Evolutionary conservation across 1,140 invertebrate species (phyloP).

Genomic region (Pentalonia nigronervosa): DNA sequence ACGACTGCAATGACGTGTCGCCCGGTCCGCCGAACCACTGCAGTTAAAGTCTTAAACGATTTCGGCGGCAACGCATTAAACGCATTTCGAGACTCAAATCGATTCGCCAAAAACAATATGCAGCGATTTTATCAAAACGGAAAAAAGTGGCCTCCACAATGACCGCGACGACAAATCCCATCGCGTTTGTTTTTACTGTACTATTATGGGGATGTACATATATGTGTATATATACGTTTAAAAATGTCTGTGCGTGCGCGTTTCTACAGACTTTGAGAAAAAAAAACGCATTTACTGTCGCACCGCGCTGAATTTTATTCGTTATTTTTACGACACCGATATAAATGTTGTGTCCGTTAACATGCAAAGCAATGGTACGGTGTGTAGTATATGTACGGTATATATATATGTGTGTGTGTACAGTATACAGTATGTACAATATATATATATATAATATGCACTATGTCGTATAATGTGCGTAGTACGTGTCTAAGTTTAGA

Average conservation of each 20-base stretch:
- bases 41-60: not conserved
- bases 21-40: not conserved
- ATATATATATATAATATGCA: not conserved
- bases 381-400: not conserved
- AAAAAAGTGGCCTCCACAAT: constrained; percentile 6
- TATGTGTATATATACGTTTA: not conserved
- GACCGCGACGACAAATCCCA: constrained; percentile 1
- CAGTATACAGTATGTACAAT: too few species aligned
- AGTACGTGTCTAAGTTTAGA: constrained; percentile 29
- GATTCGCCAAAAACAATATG: not conserved
- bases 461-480: not conserved
- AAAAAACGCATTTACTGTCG: constrained; percentile 26
- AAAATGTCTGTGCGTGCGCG: not conserved
- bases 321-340: constrained; percentile 21
- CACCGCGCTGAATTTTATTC: not conserved
- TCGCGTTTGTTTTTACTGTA: not conserved
- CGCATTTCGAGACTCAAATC: not conserved
- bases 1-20: not conserved
- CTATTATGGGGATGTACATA: not conserved
- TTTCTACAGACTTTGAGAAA: not conserved
- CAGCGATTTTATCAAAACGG: constrained; percentile 6
- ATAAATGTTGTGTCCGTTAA: constrained; percentile 35
- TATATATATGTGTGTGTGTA: too few species aligned
- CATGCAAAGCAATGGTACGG: not conserved
- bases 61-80: not conserved